Evolutionary conservation across 2,888 invertebrate species (phyloP).

Genomic region (Melieria omissa): DNA sequence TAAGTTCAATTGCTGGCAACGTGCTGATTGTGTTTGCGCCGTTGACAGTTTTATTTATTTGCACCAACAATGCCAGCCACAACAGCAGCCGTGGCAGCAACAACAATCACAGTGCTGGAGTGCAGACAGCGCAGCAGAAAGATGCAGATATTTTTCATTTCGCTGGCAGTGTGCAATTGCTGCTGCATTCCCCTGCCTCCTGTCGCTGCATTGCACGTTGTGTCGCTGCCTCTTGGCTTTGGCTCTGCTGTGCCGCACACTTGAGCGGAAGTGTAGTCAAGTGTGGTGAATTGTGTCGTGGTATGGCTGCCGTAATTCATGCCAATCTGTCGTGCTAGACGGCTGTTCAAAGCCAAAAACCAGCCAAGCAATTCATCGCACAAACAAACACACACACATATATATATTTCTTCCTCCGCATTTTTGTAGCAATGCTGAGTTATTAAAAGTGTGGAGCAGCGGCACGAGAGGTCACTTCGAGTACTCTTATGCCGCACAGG

Average conservation of each 20-base stretch:
- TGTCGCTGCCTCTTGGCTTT: background rate
- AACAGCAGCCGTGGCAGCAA: too few species aligned
- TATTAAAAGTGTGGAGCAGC: too few species aligned
- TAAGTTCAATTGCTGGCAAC: slow-evolving; percentile 31
- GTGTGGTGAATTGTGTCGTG: slow-evolving; percentile 8
- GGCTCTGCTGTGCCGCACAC: slow-evolving; percentile 5
- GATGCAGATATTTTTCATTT: too few species aligned
- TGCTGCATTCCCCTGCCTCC: background rate
- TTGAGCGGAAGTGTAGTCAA: slow-evolving; percentile 24
- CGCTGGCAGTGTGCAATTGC: too few species aligned
- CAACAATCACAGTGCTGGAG: too few species aligned
- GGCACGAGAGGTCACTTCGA: too few species aligned
- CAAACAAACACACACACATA: background rate
- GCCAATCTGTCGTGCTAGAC: slow-evolving; percentile 19
- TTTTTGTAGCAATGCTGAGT: background rate
- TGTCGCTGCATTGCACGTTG: slow-evolving; percentile 10
- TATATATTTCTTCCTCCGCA: background rate
- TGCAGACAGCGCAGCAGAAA: too few species aligned
- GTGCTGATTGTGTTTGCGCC: slow-evolving; percentile 27
- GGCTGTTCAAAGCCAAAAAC: background rate
- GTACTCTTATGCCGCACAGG: too few species aligned
- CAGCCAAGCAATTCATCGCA: background rate
- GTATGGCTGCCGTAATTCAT: slow-evolving; percentile 12
- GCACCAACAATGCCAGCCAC: slow-evolving; percentile 6
- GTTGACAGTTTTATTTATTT: slow-evolving; percentile 43